Evolutionary conservation across 1,140 invertebrate species (phyloP).

Genomic region (Leptopilina boulardi): DNA sequence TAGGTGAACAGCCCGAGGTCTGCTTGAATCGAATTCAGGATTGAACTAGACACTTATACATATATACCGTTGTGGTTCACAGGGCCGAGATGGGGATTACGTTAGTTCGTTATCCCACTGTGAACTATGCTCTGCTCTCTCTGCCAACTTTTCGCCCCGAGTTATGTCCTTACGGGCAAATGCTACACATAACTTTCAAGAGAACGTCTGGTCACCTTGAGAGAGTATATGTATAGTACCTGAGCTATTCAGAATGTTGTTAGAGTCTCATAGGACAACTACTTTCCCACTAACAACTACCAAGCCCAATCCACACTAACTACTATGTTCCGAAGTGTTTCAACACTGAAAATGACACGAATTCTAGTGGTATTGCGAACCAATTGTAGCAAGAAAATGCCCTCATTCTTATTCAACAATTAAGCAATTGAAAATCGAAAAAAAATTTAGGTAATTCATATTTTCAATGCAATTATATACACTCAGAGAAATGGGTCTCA

Average conservation of each 20-base stretch:
- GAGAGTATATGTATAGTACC: conserved; percentile 3
- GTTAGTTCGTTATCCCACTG: conserved; percentile 8
- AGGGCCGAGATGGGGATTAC: conserved; percentile 39
- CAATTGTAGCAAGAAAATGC: too few relatives aligned
- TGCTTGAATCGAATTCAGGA: conserved; percentile 50
- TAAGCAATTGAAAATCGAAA: too few relatives aligned
- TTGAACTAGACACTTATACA: conserved; percentile 3
- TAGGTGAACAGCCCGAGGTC: conserved; percentile 19
- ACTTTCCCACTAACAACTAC: conserved; percentile 1
- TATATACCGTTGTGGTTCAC: conserved; percentile 42
- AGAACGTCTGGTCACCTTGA: conserved; percentile 1
- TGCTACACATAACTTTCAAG: conserved; percentile 55
- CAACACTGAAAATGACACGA: neutral
- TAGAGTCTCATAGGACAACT: conserved; percentile 11
- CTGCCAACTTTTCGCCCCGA: conserved; percentile 58
- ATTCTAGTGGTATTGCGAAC: neutral
- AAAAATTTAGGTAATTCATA: too few relatives aligned
- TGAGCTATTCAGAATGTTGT: conserved; percentile 12
- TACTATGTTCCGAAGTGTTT: conserved; percentile 24
- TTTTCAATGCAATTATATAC: too few relatives aligned
- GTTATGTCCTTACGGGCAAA: conserved; percentile 61
- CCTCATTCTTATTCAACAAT: too few relatives aligned
- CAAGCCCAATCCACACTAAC: neutral
- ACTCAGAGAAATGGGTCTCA: too few relatives aligned
- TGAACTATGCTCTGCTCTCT: conserved; percentile 48